Percentiles rank a stretch among this genome's conserved stretches.
These are phyloP conservation scores for Furnarius figulus DNA, from an alignment of 2,113 vertebrate species.

Conservation along the genomic window DNA sequence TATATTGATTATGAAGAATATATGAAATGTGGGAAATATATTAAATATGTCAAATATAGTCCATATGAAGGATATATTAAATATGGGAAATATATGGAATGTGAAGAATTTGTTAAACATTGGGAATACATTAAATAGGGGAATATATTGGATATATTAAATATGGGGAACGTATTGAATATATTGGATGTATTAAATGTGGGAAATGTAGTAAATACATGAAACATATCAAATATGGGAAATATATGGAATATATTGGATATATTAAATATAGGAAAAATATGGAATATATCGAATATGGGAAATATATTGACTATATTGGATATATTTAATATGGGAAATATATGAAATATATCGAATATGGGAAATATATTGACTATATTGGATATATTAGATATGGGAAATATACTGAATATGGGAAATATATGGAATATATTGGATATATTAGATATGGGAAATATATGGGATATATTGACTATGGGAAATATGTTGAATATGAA, in stretches of 20 bases:
- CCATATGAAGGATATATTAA: rapidly evolving
- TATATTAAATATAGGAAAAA: too few species aligned
- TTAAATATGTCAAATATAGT: not conserved
- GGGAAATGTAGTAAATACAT: not conserved
- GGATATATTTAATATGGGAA: too few species aligned
- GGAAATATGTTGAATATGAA: too few species aligned
- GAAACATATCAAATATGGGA: too few species aligned
- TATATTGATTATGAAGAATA: rapidly evolving
- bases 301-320: too few species aligned
- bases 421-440: too few species aligned
- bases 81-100: rapidly evolving
- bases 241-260: too few species aligned
- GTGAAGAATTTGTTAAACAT: not conserved
- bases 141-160: too few species aligned
- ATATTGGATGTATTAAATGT: not conserved
- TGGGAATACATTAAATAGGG: not conserved
- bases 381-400: too few species aligned
- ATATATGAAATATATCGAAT: not conserved
- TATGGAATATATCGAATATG: not conserved
- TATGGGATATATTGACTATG: not conserved
- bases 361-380: too few species aligned
- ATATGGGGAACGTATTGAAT: not conserved
- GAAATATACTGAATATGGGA: too few species aligned
- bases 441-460: too few species aligned
- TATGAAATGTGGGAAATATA: rapidly evolving